phyloP scores from a whole-genome alignment of 2,888 invertebrate genomes.

The Anthrax anthrax region DNA sequence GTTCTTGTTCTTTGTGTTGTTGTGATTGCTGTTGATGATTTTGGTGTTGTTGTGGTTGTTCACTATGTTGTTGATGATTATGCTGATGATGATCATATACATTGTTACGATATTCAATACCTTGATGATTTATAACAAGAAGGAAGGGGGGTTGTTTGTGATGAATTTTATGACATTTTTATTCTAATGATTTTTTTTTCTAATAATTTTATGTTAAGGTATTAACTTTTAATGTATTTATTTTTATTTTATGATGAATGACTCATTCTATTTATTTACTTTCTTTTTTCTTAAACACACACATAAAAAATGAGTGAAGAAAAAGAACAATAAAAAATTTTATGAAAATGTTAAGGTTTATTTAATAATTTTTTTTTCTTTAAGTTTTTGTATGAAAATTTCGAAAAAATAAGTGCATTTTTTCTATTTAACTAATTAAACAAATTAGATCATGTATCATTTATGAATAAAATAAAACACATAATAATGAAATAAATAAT shows the following conservation, averaged over 20 bases:
- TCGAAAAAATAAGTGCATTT: no score
- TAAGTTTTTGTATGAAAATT: no score
- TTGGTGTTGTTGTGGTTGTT: slow-evolving; percentile 1
- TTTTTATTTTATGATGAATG: neutral
- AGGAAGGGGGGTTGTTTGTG: neutral
- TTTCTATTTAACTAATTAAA: no score
- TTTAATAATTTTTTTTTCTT: neutral
- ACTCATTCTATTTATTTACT: no score
- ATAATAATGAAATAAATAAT: no score
- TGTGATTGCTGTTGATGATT: slow-evolving; percentile 7
- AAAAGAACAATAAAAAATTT: neutral
- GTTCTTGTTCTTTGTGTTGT: slow-evolving; percentile 13
- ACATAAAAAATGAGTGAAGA: neutral
- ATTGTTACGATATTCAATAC: neutral
- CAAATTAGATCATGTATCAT: no score
- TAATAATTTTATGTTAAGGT: no score
- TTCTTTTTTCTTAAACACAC: neutral
- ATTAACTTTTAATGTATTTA: neutral
- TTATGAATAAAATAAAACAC: no score
- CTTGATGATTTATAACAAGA: neutral
- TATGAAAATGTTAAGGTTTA: neutral
- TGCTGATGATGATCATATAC: neutral
- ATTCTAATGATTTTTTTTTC: no score
- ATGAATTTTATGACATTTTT: neutral
- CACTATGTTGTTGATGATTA: neutral